Percentiles rank a stretch among this genome's conserved stretches.
These are phyloP conservation scores for Clarias gariepinus DNA, from an alignment of 2,113 vertebrate genomes.

Conservation along the genomic window DNA sequence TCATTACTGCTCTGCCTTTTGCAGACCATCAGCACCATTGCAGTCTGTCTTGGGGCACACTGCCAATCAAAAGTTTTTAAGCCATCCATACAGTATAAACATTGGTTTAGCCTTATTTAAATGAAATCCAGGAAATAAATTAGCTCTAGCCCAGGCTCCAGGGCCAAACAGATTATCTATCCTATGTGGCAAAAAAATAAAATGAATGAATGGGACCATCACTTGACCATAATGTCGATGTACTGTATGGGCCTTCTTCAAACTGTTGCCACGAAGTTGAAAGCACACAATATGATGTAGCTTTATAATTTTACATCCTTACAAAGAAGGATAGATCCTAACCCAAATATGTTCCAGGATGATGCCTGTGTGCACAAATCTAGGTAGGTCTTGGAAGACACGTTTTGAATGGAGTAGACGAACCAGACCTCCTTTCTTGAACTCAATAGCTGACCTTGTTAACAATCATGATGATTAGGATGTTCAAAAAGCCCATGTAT, in stretches of 20 bases:
- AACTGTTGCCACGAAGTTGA: neutral
- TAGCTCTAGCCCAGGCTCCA: neutral
- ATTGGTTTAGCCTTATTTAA: neutral
- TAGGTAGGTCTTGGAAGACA: neutral
- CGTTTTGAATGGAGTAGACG: neutral
- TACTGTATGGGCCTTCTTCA: neutral
- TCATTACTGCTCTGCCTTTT: conserved; percentile 9
- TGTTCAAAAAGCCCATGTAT: neutral
- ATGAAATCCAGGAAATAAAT: neutral
- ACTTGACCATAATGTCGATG: neutral
- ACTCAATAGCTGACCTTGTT: neutral
- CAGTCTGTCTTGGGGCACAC: conserved; percentile 6
- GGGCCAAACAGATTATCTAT: too few relatives aligned
- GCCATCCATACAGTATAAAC: neutral
- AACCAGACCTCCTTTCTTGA: neutral
- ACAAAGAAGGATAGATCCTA: neutral
- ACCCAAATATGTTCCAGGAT: neutral
- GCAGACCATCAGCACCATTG: conserved; percentile 38
- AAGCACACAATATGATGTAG: neutral
- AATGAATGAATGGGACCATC: neutral
- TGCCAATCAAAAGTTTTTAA: conserved; percentile 7
- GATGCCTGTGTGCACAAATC: neutral
- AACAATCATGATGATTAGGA: neutral
- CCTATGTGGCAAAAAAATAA: too few relatives aligned
- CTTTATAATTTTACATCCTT: neutral